Base-by-base conservation (phyloP, 2,888 invertebrate species). In the Hecatera dysodea region DNA sequence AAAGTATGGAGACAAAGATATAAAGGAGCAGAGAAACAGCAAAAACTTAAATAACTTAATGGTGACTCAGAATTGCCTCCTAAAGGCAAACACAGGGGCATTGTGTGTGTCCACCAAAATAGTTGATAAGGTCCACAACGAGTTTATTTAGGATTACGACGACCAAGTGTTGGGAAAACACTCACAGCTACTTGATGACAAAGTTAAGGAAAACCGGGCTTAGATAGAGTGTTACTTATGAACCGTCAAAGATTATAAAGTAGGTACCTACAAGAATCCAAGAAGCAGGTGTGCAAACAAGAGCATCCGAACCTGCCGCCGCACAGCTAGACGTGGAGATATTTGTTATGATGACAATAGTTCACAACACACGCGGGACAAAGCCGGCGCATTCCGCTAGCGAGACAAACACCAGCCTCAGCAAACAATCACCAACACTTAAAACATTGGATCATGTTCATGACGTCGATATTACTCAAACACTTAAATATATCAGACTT, bases 201-300 rank as follows among this genome's bases (percentile, higher is more conserved):
- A 70, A 63, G 17, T 59, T 61, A 60, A 48, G 72, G 46, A 67
- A 72, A 57, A 60, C 53, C 62, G 61, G 29, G 57, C 39, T 70
- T 63, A 83, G 64, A 61, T 67, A 74, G 69, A 65, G 64, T 69
- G 48, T 61, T 64, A 62, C 63, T 55, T 72, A 68, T 46, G 59
- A 66, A 24, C 52, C 52, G 33, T 46, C 57, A 52, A 62, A 55
- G 67, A 74, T 78, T 64, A 76, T 72, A 57, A 60, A 63, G 71
- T 65, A 65, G 48, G 56, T 53, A 77, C n/a, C n/a, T n/a, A n/a
- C 67, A 85, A 86, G 87, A 89, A 87, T 87, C 72, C 82, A 75
- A 72, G 64, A 55, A 75, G 76, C 89, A 89, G 86, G 86, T 89
- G 89, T 86, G 72, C 84, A 89, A 89, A 89, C 87, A 89, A 66